Base-by-base conservation (phyloP, 1,140 invertebrate genomes). In the Ostrea denselamellosa region DNA sequence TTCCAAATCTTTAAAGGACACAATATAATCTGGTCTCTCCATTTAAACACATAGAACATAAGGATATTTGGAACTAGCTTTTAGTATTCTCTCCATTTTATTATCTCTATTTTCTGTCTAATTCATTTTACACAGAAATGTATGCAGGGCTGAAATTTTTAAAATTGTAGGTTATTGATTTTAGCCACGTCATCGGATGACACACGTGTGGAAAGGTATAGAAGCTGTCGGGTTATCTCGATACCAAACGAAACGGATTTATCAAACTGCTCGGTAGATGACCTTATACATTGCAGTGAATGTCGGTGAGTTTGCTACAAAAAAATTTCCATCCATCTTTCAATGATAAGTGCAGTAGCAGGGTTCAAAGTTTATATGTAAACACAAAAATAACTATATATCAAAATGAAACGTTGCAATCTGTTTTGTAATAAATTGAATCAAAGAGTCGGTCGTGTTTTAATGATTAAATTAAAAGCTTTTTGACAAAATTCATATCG, bases 241-340 rank as follows among this genome's bases (percentile, higher is more conserved):
- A 71, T 12, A 71, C 22, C 22, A 44, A 44, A n/a, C 58, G 0
- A 3, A 58, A 17, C 9, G 56, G 25, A 25, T 28, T 71, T 71
- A 12, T 28, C 22, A 28, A 71, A 28, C 28, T 34, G 68, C 8
- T 14, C 68, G 22, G 12, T 71, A 25, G 22, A 25, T 10, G 22
- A 12, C 22, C 25, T n/a, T 25, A 71, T 19, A 25, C 12, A 25
- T 25, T 0, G 68, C 22, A 22, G 22, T 34, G 22, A 25, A 34
- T 28, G 68, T 71, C 68, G 68, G 68, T 71, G 68, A 71, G 68
- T 71, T 58, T 58, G 56, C 17, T 58, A 58, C 14, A 58, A 58
- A 44, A 44, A 44, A 14, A 56, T 17, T 58, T 58, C 56, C 10
- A 17, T 58, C 19, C 19, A 58, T 58, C 19, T 3, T 19, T 14